Conservation (phyloP, 2,113 vertebrate genomes). For the Cynocephalus volans region DNA sequence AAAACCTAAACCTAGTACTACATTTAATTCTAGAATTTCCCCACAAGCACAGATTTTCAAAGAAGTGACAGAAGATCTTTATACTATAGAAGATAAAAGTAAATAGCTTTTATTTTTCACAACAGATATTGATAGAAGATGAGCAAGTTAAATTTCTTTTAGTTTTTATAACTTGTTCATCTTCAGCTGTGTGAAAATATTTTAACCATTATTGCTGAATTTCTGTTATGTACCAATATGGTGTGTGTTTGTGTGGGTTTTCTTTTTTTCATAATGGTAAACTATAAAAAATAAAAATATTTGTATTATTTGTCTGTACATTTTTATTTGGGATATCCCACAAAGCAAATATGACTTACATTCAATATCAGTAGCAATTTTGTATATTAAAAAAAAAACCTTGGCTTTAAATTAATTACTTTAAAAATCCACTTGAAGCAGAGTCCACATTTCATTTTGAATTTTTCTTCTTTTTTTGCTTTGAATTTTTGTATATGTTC, state of each 20-base stretch:
- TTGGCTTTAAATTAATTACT: background rate
- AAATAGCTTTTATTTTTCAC: background rate
- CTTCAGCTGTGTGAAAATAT: background rate
- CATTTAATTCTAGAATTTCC: slow-evolving; percentile 55
- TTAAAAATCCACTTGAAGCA: background rate
- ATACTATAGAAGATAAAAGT: background rate
- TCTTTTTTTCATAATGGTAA: background rate
- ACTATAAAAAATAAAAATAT: background rate
- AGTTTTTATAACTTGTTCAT: background rate
- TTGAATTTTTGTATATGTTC: background rate
- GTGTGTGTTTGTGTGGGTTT: background rate
- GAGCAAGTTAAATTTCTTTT: background rate
- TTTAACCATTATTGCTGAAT: background rate
- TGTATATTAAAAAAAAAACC: background rate
- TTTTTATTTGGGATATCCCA: background rate
- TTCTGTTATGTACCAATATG: background rate
- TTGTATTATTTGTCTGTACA: background rate
- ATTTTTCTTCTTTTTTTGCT: background rate
- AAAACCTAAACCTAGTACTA: slow-evolving; percentile 18
- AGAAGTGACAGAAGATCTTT: background rate
- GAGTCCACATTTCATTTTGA: background rate
- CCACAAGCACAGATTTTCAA: slow-evolving; percentile 10
- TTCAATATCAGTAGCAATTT: slow-evolving; percentile 1
- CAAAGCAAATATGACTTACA: slow-evolving; percentile 10
- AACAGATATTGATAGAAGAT: background rate